Conservation (phyloP, 2,888 invertebrate genomes). For the Heliconius charithonia region DNA sequence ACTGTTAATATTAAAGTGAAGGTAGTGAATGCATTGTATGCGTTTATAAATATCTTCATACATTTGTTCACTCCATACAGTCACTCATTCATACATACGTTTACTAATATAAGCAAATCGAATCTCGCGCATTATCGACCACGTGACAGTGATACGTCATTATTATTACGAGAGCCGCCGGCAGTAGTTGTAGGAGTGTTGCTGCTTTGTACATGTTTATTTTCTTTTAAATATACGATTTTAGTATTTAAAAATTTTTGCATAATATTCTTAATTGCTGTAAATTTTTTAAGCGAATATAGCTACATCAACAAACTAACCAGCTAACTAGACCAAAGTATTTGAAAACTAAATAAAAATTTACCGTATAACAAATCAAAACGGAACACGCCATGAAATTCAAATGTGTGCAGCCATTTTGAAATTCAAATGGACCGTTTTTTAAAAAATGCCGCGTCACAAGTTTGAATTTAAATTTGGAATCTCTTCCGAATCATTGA, state of each 20-base stretch:
- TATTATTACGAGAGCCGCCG: too few species aligned
- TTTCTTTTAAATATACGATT: neutral
- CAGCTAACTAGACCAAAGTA: slow-evolving; percentile 10
- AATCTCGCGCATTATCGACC: too few species aligned
- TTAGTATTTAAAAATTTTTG: neutral
- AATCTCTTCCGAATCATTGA: slow-evolving; percentile 49
- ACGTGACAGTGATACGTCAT: too few species aligned
- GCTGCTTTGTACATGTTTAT: too few species aligned
- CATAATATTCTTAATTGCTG: neutral
- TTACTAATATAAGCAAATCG: neutral
- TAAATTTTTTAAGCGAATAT: neutral
- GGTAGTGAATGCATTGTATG: too few species aligned
- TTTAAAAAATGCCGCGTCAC: slow-evolving; percentile 45
- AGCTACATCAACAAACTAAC: slow-evolving; percentile 6
- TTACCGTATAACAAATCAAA: slow-evolving; percentile 26
- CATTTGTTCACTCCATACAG: neutral
- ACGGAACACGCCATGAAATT: slow-evolving; percentile 46
- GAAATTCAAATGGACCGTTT: slow-evolving; percentile 54
- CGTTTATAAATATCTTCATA: neutral
- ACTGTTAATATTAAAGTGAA: neutral
- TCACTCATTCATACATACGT: neutral
- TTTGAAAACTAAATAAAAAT: slow-evolving; percentile 23
- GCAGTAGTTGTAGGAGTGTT: too few species aligned
- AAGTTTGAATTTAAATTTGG: slow-evolving; percentile 58
- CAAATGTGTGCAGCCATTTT: slow-evolving; percentile 53